Percentiles rank a stretch among this genome's conserved stretches.
Evolutionary conservation across 2,888 invertebrate genomes (phyloP).

Genomic region (Cantharis flavilabris): DNA sequence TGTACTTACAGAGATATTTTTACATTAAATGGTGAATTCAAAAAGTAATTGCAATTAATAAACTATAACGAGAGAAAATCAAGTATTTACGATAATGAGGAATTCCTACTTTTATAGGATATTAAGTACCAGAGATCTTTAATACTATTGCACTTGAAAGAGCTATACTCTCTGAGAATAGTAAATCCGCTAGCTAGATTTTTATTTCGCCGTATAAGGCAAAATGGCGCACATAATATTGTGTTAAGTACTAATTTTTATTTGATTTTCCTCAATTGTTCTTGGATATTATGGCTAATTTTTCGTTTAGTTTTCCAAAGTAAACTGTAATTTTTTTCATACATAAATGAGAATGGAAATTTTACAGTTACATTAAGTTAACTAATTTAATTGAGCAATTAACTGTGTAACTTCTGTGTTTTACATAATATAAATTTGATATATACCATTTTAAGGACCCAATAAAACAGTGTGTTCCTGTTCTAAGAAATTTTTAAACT

Average conservation of each 20-base stretch:
- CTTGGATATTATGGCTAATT: too few species aligned
- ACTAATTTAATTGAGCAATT: background rate
- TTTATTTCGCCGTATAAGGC: background rate
- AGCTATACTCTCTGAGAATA: too few species aligned
- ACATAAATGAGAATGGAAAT: too few species aligned
- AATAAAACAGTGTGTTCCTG: too few species aligned
- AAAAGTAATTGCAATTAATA: background rate
- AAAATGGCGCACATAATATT: too few species aligned
- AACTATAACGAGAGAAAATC: background rate
- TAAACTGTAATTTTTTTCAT: too few species aligned
- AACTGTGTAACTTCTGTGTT: background rate
- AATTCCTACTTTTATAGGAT: background rate
- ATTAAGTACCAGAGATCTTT: background rate
- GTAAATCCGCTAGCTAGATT: too few species aligned
- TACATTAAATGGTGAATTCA: background rate
- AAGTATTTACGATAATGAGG: background rate
- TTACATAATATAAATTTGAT: background rate
- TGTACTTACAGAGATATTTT: background rate
- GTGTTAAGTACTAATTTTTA: background rate
- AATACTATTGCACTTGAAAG: background rate
- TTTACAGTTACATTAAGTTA: background rate
- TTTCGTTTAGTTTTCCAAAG: too few species aligned
- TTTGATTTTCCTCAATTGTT: too few species aligned
- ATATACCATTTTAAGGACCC: background rate
- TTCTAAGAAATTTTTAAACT: background rate